These are phyloP conservation scores for Dendrolimus pini DNA, from an alignment of 2,888 invertebrate genomes.

Conservation along the genomic window DNA sequence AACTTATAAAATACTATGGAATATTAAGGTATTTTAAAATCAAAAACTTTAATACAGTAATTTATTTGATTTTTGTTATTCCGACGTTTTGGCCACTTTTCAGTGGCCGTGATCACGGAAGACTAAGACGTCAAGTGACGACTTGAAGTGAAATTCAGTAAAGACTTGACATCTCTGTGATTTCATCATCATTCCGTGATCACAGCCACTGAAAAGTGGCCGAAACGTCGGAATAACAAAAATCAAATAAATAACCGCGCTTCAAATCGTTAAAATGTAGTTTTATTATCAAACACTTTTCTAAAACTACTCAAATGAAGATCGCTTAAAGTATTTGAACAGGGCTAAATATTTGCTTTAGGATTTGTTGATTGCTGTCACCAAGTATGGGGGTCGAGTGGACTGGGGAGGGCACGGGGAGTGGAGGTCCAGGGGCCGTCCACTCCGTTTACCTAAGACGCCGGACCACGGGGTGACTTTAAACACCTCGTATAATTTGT, in stretches of 20 bases:
- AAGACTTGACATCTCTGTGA: too few species aligned
- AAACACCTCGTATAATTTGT: slow-evolving; percentile 19
- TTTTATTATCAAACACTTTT: background rate
- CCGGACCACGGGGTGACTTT: slow-evolving; percentile 9
- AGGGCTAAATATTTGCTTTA: background rate
- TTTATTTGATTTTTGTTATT: too few species aligned
- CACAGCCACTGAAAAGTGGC: too few species aligned
- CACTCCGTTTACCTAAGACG: slow-evolving; percentile 18
- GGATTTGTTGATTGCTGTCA: slow-evolving; percentile 32
- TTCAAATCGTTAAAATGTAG: too few species aligned
- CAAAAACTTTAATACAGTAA: background rate
- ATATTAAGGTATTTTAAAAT: background rate
- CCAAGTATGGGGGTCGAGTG: slow-evolving; percentile 11
- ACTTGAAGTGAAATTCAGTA: too few species aligned
- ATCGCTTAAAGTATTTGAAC: slow-evolving; percentile 12
- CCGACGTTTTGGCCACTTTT: too few species aligned
- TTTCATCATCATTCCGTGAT: too few species aligned
- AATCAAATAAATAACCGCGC: too few species aligned
- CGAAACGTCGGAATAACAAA: too few species aligned
- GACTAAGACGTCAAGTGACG: too few species aligned
- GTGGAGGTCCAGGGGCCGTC: slow-evolving; percentile 10
- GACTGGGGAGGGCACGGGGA: slow-evolving; percentile 4
- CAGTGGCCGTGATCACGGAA: too few species aligned
- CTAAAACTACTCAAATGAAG: slow-evolving; percentile 11
- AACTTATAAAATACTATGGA: too few species aligned